phyloP scores from a whole-genome alignment of 2,113 vertebrate species.

The Xenopus borealis region DNA sequence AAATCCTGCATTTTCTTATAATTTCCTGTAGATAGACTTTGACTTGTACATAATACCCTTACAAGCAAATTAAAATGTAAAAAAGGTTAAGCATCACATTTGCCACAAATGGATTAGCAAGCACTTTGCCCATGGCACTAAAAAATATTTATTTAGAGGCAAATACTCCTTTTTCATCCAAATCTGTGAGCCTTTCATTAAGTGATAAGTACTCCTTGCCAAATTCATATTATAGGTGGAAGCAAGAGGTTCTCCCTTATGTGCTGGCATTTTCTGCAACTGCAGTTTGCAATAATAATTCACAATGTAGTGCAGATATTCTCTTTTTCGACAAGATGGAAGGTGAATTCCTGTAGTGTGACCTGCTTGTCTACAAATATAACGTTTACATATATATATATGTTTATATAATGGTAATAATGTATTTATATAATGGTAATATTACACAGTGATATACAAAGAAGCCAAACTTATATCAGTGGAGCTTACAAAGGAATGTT shows the following conservation, averaged over 20 bases:
- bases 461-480: no score
- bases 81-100: conserved; percentile 23
- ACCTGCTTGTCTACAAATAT: no score
- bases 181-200: conserved; percentile 35
- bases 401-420: no score
- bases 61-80: neutral
- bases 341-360: no score
- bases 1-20: no score
- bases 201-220: conserved; percentile 9
- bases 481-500: no score
- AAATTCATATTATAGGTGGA: conserved; percentile 19
- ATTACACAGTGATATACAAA: no score
- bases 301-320: neutral
- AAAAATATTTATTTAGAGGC: conserved; percentile 33
- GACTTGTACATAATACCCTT: neutral
- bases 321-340: neutral
- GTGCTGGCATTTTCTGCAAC: conserved; percentile 29
- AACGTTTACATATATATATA: no score
- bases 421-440: no score
- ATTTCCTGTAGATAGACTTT: no score
- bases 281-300: conserved; percentile 13
- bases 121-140: conserved; percentile 10
- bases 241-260: conserved; percentile 28
- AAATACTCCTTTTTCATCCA: conserved; percentile 29
- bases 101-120: neutral